Evolutionary conservation across 2,113 vertebrate species (phyloP), one percentile per base, ranked within the genome.

Genomic region (Oreochromis tanganicae): DNA sequence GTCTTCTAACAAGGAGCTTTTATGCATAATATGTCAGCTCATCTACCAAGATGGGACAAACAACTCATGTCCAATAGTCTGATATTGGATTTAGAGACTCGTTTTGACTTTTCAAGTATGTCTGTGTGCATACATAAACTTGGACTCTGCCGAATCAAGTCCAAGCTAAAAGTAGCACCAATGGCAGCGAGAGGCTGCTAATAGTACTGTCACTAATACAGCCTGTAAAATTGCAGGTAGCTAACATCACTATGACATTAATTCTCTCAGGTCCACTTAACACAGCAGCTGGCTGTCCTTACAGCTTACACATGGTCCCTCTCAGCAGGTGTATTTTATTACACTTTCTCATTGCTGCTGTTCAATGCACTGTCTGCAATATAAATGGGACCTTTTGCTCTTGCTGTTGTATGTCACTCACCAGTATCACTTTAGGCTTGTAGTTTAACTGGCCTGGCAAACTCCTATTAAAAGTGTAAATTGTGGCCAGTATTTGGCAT

Each of bases 251-350:
- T 75, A 92, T 92, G 80, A 85, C 85, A 75, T 88, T 57, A 75
- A 32, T 57, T 61, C 88, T 90, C 91, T 59, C 63, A 32, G 61
- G 89, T 55, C 88, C 84, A 90, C 83, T 88, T 91, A 91, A 81
- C 52, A 48, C 50, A 86, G 85, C 71, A 83, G 85, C 87, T 83
- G 50, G 59, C 55, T 36, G 88, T 89, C 88, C 84, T 84, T 71
- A 13, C 66, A 82, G 87, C 75, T 68, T 80, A 81, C 73, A 82
- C 52, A 24, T 55, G 81, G 68, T 81, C 78, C 84, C 24, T 88
- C 87, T 86, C 91, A 71, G 71, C 54, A 68, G 84, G 27, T 43
- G 79, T 59, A 54, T 68, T 52, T 78, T 52, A 78, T 32, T 73
- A 73, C 68, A 11, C 13, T 89, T 43, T 56, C 36, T 85, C 54